Evolutionary conservation across 1,140 invertebrate genomes (phyloP).

Genomic region (Drosophila bipectinata): DNA sequence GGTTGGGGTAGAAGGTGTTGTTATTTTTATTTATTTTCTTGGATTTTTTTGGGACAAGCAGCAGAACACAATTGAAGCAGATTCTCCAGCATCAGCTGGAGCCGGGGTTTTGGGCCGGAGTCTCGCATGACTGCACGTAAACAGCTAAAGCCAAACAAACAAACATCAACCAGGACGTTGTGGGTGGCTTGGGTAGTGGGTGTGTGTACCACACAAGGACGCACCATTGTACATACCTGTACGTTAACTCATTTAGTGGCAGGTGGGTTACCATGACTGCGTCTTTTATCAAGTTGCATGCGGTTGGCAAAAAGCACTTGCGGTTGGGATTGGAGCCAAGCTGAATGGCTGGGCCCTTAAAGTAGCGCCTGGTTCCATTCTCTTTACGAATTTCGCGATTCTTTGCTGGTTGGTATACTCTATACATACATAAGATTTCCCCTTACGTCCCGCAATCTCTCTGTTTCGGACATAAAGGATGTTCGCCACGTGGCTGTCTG

Average conservation of each 20-base stretch:
- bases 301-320: conserved; percentile 22
- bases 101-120: conserved; percentile 11
- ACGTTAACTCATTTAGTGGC: conserved; percentile 71
- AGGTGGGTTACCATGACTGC: conserved; percentile 55
- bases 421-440: conserved; percentile 48
- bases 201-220: neutral
- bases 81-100: conserved; percentile 17
- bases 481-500: conserved; percentile 10
- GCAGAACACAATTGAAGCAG: conserved; percentile 51
- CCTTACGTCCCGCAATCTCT: neutral
- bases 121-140: conserved; percentile 49
- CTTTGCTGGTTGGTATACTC: neutral
- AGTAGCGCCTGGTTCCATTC: conserved; percentile 48
- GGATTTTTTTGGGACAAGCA: conserved; percentile 30
- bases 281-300: conserved; percentile 50
- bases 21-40: neutral
- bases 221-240: conserved; percentile 29
- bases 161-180: conserved; percentile 50
- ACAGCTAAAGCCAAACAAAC: conserved; percentile 67
- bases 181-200: conserved; percentile 14
- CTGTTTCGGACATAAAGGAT: conserved; percentile 6
- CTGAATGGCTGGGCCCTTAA: conserved; percentile 26
- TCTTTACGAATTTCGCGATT: conserved; percentile 7
- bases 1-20: neutral
- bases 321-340: neutral